Base-by-base conservation (phyloP, 2,888 invertebrate species). In the Elysia crispata region DNA sequence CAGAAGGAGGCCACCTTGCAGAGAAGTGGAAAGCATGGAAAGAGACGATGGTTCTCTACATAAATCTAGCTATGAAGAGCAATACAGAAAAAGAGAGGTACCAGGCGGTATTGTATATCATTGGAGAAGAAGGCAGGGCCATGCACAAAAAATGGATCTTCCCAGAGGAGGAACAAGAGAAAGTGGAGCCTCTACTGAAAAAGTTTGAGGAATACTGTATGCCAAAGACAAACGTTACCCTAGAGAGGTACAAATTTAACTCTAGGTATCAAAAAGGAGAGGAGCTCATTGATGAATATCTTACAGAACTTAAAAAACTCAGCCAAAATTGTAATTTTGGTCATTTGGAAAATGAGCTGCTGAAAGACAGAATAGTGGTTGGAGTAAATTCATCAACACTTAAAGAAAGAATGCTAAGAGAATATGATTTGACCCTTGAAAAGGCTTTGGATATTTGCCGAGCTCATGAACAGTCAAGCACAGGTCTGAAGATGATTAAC, bases 281-380 rank as follows among this genome's bases (percentile, higher is more conserved):
- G 3, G 41, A 60, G 15, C 23, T 8, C 5, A 60, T 60, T 8
- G 60, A 60, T 15, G 60, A 60, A 15, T 60, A 60, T 60, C 23
- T 60, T 8, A 23, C 60, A 60, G 60, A 60, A 60, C 60, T 20
- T 5, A 60, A 60, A 18, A 60, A 60, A 15, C 5, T 60, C 60
- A 60, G 60, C 23, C 60, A 60, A 15, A 60, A 60, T 18, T 60
- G 60, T 23, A 60, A 60, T 23, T 60, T 60, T 23, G 60, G 60
- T 5, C 20, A 13, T 54, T 54, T 54, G 54, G 54, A 54, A 54
- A 23, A 60, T 15, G 5, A 60, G 3, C 15, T 60, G 20, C 20
- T 15, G 8, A 60, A 60, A 3, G 60, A 60, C 15, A 23, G 60
- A 60, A 60, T 60, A 8, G 60, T 60, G 20, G 60, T 60, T 23